phyloP scores from a whole-genome alignment of 1,140 invertebrate species.

The Magallana ariakensis region DNA sequence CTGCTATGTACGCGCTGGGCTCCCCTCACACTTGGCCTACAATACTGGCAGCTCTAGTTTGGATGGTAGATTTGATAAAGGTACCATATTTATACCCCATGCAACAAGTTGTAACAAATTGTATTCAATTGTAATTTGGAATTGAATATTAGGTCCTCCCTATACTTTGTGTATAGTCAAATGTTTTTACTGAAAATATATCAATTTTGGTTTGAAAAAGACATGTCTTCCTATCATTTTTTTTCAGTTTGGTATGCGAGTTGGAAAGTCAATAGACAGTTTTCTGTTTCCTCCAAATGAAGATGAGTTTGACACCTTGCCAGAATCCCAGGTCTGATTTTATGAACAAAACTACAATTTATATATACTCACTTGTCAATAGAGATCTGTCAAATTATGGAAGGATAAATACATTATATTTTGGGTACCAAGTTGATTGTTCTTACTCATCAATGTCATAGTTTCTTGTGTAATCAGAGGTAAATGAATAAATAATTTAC shows the following conservation, averaged over 20 bases:
- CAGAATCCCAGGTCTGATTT: constrained; percentile 64
- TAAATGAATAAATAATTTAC: too few relatives aligned
- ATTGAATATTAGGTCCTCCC: too few relatives aligned
- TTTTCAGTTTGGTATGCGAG: constrained; percentile 29
- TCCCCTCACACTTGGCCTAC: constrained; percentile 76
- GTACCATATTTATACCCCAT: constrained; percentile 54
- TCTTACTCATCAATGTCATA: too few relatives aligned
- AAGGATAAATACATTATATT: too few relatives aligned
- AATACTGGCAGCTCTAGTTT: constrained; percentile 72
- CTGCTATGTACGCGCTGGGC: constrained; percentile 73
- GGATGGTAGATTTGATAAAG: constrained; percentile 73
- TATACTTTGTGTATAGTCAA: too few relatives aligned
- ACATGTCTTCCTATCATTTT: too few relatives aligned
- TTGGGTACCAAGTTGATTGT: too few relatives aligned
- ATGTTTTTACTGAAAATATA: too few relatives aligned
- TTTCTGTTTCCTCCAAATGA: constrained; percentile 64
- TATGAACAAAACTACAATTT: background rate
- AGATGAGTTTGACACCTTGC: constrained; percentile 71
- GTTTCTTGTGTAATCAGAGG: too few relatives aligned
- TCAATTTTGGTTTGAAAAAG: background rate
- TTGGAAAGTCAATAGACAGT: constrained; percentile 41
- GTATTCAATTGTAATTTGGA: background rate
- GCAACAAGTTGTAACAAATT: background rate
- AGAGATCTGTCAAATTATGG: too few relatives aligned
- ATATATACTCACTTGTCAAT: too few relatives aligned